phyloP scores from a whole-genome alignment of 1,140 invertebrate genomes.

The Diabrotica undecimpunctata region DNA sequence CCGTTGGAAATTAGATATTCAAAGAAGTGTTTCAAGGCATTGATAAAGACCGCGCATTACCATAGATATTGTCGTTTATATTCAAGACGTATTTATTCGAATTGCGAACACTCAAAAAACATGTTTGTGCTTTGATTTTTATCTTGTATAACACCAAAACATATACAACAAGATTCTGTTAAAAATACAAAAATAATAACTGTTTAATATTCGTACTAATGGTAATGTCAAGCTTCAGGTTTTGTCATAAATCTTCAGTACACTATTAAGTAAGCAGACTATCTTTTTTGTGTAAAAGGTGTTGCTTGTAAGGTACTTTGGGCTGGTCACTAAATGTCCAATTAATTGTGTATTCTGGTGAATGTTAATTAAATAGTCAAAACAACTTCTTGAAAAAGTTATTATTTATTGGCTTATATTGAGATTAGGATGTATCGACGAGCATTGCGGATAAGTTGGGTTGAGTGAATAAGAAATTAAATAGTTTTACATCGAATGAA shows the following conservation, averaged over 20 bases:
- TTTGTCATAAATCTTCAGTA: not conserved
- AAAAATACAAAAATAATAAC: not conserved
- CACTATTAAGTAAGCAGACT: not conserved
- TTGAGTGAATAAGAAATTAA: too few species aligned
- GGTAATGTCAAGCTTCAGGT: not conserved
- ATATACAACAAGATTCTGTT: not conserved
- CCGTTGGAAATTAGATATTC: slow-evolving; percentile 1
- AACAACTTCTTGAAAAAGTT: too few species aligned
- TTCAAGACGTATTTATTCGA: not conserved
- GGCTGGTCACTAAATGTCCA: not conserved
- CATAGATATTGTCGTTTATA: not conserved
- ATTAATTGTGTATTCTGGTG: too few species aligned
- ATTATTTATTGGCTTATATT: too few species aligned
- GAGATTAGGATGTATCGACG: too few species aligned
- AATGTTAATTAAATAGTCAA: too few species aligned
- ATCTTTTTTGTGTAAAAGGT: not conserved
- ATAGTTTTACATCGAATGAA: too few species aligned
- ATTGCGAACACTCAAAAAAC: not conserved
- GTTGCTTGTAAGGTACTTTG: not conserved
- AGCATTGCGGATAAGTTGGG: too few species aligned
- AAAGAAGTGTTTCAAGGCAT: not conserved
- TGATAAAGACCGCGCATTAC: not conserved
- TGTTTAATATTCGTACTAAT: not conserved
- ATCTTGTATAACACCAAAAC: not conserved
- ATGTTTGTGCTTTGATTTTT: not conserved